Base-by-base conservation (phyloP, 2,113 vertebrate genomes). In the Ranitomeya imitator region DNA sequence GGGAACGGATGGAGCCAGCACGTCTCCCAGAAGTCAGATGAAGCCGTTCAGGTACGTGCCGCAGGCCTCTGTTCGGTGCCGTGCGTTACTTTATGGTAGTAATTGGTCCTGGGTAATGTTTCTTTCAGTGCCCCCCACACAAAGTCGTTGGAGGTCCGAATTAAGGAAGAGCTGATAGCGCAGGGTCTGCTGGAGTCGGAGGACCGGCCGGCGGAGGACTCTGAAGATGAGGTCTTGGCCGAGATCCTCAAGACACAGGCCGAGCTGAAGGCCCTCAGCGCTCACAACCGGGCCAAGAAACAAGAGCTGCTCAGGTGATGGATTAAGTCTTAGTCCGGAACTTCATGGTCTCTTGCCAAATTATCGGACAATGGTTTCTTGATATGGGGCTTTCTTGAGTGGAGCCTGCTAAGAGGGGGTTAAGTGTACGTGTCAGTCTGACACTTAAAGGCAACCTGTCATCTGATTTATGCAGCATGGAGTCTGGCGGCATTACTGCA, bases 151-250 rank as follows among this genome's bases (percentile, higher is more conserved):
- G 98, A 99, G 91, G 97, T 96, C 2, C 96, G 98, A 60, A 99
- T 99, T 92, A 99, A 98, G 91, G 98, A 99, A 92, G 98, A 99
- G 93, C 94, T 99, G 91, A 96, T 99, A 0, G 96, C 98, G 14
- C 98, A 99, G 92, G 98, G 98, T 26, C 93, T 99, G 85, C 94
- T 99, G 93, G 98, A 99, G 89, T 97, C 97, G 0, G 98, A 99
- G 90, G 98, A 99, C 91, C 94, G 97, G 9, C 97, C 97, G 0
- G 96, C 97, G 0, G 98, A 98, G 79, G 98, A 99, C 92, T 97
- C 97, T 0, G 98, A 99, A 92, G 98, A 99, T 0, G 98, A 99
- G 90, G 96, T 99, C 51, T 93, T 99, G 55, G 97, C 97, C 0
- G 98, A 99, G 91, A 94, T 99, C 73, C 97, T 98, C 90, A 99